phyloP scores from a whole-genome alignment of 37 sponge, comb jelly and placozoan genomes.

The Hexactinellida sp. region DNA sequence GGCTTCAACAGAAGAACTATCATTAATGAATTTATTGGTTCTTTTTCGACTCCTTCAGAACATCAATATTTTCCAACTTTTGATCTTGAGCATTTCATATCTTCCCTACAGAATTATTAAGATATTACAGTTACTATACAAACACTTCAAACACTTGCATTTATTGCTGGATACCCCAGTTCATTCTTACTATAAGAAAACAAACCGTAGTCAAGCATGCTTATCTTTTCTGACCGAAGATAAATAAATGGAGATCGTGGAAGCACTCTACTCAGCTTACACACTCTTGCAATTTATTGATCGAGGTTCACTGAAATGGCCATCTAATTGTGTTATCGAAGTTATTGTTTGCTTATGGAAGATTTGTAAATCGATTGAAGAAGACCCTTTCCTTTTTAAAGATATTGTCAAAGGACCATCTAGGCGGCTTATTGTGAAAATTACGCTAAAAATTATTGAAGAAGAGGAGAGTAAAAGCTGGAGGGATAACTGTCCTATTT shows the following conservation, averaged over 20 bases:
- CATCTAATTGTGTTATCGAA: slow-evolving; percentile 10
- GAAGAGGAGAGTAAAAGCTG: slow-evolving; percentile 4
- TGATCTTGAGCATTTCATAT: slow-evolving; percentile 14
- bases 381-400: background rate
- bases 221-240: slow-evolving; percentile 15
- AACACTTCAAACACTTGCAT: slow-evolving; percentile 11
- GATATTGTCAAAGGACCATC: slow-evolving; percentile 13
- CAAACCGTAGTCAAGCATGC: slow-evolving; percentile 6
- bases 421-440: background rate
- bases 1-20: slow-evolving; percentile 8
- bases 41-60: slow-evolving; percentile 17
- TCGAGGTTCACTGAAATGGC: slow-evolving; percentile 16
- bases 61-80: slow-evolving; percentile 17
- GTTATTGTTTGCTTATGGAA: slow-evolving; percentile 11
- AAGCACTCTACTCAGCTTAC: slow-evolving; percentile 11
- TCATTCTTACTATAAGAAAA: slow-evolving; percentile 17
- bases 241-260: background rate
- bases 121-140: slow-evolving; percentile 12
- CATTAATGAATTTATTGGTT: background rate
- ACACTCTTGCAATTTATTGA: slow-evolving; percentile 16
- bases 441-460: slow-evolving; percentile 14
- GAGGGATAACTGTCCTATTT: slow-evolving; percentile 13
- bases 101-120: slow-evolving; percentile 10
- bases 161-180: background rate
- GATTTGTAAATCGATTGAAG: slow-evolving; percentile 17